A percentile compares a stretch with the other conserved stretches of the same genome.
These are phyloP conservation scores for Cabera pusaria DNA, from an alignment of 2,888 invertebrate genomes.

Conservation along the genomic window DNA sequence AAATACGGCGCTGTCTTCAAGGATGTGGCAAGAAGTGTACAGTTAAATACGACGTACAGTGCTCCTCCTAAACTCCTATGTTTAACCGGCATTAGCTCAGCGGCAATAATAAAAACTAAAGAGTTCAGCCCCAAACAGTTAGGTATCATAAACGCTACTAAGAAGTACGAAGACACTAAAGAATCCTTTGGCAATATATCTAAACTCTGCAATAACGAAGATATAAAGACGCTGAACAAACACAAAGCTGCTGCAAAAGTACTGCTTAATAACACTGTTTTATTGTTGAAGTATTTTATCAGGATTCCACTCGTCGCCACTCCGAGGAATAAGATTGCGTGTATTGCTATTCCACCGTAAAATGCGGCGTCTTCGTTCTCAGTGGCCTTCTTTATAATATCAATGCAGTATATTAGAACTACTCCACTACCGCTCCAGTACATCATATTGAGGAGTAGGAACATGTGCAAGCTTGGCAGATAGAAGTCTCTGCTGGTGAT, in stretches of 20 bases:
- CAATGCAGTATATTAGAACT: slow-evolving; percentile 28
- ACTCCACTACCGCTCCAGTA: slow-evolving; percentile 31
- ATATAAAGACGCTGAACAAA: slow-evolving; percentile 11
- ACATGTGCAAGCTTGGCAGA: slow-evolving; percentile 29
- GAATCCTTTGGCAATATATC: slow-evolving; percentile 24
- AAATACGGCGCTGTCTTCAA: slow-evolving; percentile 30
- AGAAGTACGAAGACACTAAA: slow-evolving; percentile 19
- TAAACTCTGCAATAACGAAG: slow-evolving; percentile 19
- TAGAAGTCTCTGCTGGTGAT: slow-evolving; percentile 30
- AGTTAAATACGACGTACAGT: slow-evolving; percentile 25
- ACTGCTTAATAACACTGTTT: slow-evolving; percentile 21
- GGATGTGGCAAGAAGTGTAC: slow-evolving; percentile 21
- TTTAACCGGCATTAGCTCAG: slow-evolving; percentile 33
- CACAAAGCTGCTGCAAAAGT: slow-evolving; percentile 16
- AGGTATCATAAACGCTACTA: slow-evolving; percentile 22
- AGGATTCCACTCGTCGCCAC: slow-evolving; percentile 15
- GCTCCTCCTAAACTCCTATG: slow-evolving; percentile 31
- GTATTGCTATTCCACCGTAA: slow-evolving; percentile 17
- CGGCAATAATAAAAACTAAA: slow-evolving; percentile 20
- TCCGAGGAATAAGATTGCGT: slow-evolving; percentile 17
- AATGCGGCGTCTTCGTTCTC: slow-evolving; percentile 24
- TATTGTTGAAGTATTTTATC: slow-evolving; percentile 27
- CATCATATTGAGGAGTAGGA: slow-evolving; percentile 24
- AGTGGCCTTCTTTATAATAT: slow-evolving; percentile 25
- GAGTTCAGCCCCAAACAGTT: slow-evolving; percentile 23